phyloP scores from a whole-genome alignment of 2,113 vertebrate species.

The Sitta europaea region DNA sequence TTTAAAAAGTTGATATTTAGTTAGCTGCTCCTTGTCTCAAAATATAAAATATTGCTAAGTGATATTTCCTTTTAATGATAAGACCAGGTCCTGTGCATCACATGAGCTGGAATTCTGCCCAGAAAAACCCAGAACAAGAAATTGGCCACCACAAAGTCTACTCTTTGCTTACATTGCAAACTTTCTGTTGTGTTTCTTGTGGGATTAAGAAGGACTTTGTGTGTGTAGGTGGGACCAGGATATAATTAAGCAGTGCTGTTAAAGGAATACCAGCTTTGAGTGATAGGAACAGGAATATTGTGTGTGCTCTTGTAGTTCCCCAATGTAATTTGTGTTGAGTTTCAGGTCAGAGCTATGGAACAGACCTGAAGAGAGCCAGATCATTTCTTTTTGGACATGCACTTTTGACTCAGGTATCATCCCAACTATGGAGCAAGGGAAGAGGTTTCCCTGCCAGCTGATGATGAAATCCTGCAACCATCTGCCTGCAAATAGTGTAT shows the following conservation, averaged over 20 bases:
- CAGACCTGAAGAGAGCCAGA: background rate
- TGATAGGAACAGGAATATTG: background rate
- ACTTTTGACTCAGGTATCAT: background rate
- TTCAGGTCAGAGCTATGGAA: background rate
- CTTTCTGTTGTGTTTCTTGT: background rate
- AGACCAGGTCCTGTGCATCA: background rate
- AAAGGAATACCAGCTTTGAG: background rate
- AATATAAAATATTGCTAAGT: conserved; percentile 19
- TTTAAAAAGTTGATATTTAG: background rate
- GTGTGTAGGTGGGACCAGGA: background rate
- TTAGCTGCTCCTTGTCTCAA: background rate
- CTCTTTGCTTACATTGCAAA: background rate
- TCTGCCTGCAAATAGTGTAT: background rate
- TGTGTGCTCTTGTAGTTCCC: background rate
- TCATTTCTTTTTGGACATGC: background rate
- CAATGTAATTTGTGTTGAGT: background rate
- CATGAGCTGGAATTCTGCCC: conserved; percentile 19
- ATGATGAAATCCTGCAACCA: background rate
- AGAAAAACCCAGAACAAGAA: conserved; percentile 14
- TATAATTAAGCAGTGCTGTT: background rate
- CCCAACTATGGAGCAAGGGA: background rate
- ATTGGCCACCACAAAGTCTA: background rate
- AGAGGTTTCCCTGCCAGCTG: background rate
- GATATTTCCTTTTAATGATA: conserved; percentile 5
- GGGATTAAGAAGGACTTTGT: background rate